Evolutionary conservation across 2,888 invertebrate genomes (phyloP), one percentile per base, ranked within the genome.

Genomic region (Crocallis elinguaria): DNA sequence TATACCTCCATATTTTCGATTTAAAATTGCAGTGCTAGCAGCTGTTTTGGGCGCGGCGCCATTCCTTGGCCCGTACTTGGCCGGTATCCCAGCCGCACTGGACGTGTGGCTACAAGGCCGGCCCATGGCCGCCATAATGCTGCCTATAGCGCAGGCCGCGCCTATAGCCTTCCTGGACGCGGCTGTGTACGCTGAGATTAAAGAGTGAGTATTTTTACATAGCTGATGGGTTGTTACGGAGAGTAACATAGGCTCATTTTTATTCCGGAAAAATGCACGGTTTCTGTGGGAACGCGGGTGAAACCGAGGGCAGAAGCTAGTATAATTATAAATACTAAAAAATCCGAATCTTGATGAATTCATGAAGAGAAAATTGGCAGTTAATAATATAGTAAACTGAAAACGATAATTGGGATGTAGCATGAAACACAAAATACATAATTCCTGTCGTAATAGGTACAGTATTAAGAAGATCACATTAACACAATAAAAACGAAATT

Each of bases 101-200:
- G 99, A 99, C 86, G 93, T 99, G 2, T 99, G 98, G 98, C 92
- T 99, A 1, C 96, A 98, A 75, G 97, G 96, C 66, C 94, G 97
- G 54, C 95, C 96, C 58, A 90, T 96, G 71, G 94, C 95, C 13
- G 98, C 99, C 0, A 79, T 98, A 1, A 79, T 96, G 6, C 94
- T 99, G 66, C 94, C 97, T 7, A 84, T 96, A 9, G 95, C 94
- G 29, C 98, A 98, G 74, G 95, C 99, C 74, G 93, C 98, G 42
- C 99, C 99, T 0, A 95, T 97, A 32, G 96, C 95, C 60, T 95
- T 98, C 74, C 96, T 99, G 4, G 99, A 99, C 77, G 97, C 98
- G 0, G 96, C 98, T 13, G 98, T 99, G 66, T 99, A 99, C 82
- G 96, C 96, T 41, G 99, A 99, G 91, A 98, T 99, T 65, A 98